A percentile compares a stretch with the other conserved stretches of the same genome.
phyloP scores from a whole-genome alignment of 2,113 vertebrate genomes.

The Columbina picui region DNA sequence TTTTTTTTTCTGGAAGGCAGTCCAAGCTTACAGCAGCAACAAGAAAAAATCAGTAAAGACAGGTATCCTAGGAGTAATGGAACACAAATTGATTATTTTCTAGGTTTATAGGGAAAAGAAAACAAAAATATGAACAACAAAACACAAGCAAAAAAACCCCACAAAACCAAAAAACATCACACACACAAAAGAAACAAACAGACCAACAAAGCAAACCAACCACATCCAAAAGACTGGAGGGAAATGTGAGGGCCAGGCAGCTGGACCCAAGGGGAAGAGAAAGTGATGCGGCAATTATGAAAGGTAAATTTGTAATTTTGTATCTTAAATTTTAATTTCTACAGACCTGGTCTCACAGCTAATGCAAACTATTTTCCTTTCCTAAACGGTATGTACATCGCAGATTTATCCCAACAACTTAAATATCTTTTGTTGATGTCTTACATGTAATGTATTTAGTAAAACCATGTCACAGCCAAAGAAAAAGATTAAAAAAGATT shows the following conservation, averaged over 20 bases:
- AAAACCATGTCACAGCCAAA: background rate
- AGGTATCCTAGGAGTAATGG: background rate
- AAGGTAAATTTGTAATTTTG: background rate
- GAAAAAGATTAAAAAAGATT: background rate
- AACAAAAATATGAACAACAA: too few relatives aligned
- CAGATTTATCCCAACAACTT: background rate
- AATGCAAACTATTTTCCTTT: background rate
- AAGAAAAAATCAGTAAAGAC: background rate
- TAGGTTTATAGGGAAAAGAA: background rate
- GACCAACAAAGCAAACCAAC: too few relatives aligned
- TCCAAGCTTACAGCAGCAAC: background rate
- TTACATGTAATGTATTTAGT: background rate
- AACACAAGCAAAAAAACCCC: too few relatives aligned
- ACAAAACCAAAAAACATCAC: background rate
- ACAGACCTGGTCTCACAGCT: background rate
- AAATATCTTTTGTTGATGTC: background rate
- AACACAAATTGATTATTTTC: background rate
- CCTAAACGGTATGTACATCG: background rate
- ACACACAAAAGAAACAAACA: background rate
- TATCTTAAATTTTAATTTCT: background rate
- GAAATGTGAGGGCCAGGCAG: background rate
- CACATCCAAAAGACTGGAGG: background rate
- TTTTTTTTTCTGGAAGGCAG: background rate
- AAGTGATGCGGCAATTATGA: background rate
- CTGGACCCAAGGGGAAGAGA: background rate